Percentiles rank a stretch among this genome's conserved stretches.
Evolutionary conservation across 2,797 vertebrate species (phyloP).

Genomic region (Myotis vivesi): DNA sequence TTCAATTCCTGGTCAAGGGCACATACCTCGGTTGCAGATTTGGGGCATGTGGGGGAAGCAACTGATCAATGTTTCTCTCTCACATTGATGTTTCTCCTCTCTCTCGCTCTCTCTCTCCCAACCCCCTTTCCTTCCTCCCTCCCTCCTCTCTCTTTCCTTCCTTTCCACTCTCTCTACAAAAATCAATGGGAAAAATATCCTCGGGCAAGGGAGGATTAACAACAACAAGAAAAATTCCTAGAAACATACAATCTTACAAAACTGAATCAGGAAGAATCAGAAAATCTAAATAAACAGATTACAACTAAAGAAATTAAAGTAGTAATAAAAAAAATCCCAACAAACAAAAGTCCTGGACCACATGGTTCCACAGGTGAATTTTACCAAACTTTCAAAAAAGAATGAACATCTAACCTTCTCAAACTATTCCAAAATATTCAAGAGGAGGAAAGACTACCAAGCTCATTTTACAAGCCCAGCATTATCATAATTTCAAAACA

Average conservation of each 20-base stretch:
- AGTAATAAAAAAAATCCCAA: background rate
- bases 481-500: background rate
- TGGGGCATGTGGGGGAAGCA: background rate
- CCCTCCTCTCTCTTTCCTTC: background rate
- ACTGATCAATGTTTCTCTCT: background rate
- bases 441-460: background rate
- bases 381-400: background rate
- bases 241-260: background rate
- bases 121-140: too few relatives aligned
- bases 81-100: background rate
- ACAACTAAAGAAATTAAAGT: background rate
- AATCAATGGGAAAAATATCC: background rate
- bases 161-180: background rate
- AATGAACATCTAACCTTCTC: background rate
- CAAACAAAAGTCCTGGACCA: background rate
- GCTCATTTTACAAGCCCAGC: background rate
- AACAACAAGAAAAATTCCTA: background rate
- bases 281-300: background rate
- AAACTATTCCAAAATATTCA: background rate
- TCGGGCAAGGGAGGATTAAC: background rate
- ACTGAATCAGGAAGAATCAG: background rate
- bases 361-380: background rate
- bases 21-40: too few relatives aligned
- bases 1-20: too few relatives aligned
- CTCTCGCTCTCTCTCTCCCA: background rate